Conservation (phyloP, 1,140 invertebrate genomes). For the Hylaeus anthracinus region DNA sequence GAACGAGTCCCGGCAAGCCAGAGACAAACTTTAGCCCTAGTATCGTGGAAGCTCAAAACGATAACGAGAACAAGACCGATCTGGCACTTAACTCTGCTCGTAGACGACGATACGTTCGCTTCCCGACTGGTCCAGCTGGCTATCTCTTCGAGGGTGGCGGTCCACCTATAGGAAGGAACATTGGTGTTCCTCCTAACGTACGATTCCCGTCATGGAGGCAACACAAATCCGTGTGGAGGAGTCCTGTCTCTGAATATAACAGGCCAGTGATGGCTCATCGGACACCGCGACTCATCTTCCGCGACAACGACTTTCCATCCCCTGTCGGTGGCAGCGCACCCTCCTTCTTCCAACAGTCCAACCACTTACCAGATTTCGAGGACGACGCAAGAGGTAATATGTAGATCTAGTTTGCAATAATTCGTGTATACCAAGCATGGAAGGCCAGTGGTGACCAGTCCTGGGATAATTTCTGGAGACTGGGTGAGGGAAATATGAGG, state of each 20-base stretch:
- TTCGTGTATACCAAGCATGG: background rate
- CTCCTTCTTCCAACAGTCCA: slow-evolving; percentile 76
- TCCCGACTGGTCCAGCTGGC: slow-evolving; percentile 51
- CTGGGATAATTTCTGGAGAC: background rate
- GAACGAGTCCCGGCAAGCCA: background rate
- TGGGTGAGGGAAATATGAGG: background rate
- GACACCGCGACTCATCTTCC: slow-evolving; percentile 80
- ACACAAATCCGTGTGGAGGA: slow-evolving; percentile 75
- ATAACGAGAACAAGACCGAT: slow-evolving; percentile 42
- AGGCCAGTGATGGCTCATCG: slow-evolving; percentile 80
- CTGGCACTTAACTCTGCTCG: slow-evolving; percentile 30
- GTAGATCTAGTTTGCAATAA: background rate
- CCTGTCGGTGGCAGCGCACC: slow-evolving; percentile 64
- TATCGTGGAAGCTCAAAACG: background rate
- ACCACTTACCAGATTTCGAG: slow-evolving; percentile 76
- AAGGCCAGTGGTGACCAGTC: background rate
- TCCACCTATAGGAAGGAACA: slow-evolving; percentile 60
- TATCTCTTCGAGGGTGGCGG: slow-evolving; percentile 66
- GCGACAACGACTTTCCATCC: slow-evolving; percentile 76
- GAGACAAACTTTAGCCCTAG: slow-evolving; percentile 13
- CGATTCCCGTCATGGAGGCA: slow-evolving; percentile 74
- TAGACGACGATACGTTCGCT: slow-evolving; percentile 69
- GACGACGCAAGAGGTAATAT: slow-evolving; percentile 77
- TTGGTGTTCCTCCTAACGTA: slow-evolving; percentile 54
- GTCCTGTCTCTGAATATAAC: slow-evolving; percentile 61